Base-by-base conservation (phyloP, 2,797 vertebrate species). In the Danio choprae region DNA sequence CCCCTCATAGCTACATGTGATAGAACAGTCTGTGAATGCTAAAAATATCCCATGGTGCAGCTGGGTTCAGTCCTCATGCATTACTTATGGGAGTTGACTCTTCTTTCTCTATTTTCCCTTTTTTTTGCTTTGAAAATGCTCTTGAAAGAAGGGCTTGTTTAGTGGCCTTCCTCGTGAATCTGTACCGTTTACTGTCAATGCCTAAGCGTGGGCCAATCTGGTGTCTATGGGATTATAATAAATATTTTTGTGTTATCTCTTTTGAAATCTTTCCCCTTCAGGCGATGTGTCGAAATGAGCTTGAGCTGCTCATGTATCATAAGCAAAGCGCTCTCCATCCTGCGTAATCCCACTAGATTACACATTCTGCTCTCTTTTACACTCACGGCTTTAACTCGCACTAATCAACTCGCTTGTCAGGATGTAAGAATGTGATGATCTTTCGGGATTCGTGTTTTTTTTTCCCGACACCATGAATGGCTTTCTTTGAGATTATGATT, bases 31-130 rank as follows among this genome's bases (percentile, higher is more conserved):
- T 63, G 44, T 41, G 68, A 13, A 41, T 50, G 59, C 71, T 82
- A 82, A 65, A 81, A 76, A 76, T 82, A 76, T 76, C 51, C 22
- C 22, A 46, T 53, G 40, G 50, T 68, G 55, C 69, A 79, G 72
- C 65, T 83, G 78, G 73, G 46, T 64, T 64, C 15, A 7, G 50
- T 75, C 38, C 73, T 92, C 91, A 92, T 93, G 91, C 89, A 93
- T 93, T 92, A 92, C 90, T 93, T 90, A 92, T 92, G 88, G 89
- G 88, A 87, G 85, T 90, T 67, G 69, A 72, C 46, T 79, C 90
- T 90, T 73, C 71, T 40, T 43, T 88, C 1, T 10, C 38, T 89
- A 86, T 79, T 83, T 84, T 81, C 53, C 5, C 6, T 84, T 85
- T 87, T 81, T 40, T 70, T 18, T 83, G 83, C 29, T 59, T 67